A percentile compares a stretch with the other conserved stretches of the same genome.
These are phyloP conservation scores for Tenthredo livida DNA, from an alignment of 2,888 invertebrate species.

Conservation along the genomic window DNA sequence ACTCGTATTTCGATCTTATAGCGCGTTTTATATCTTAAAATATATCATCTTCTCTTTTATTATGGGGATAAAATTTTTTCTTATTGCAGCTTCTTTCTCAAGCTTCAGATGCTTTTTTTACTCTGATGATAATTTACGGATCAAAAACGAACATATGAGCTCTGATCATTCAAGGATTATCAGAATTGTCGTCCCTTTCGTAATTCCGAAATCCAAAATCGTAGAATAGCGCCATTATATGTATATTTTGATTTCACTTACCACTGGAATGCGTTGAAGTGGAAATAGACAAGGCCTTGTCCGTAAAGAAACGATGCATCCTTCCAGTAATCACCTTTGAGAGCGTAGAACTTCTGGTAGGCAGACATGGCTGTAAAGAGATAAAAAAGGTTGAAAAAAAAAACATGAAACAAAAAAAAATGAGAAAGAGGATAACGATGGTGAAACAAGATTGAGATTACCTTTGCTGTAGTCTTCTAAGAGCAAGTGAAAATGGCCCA, in stretches of 20 bases:
- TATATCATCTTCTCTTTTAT: neutral
- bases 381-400: slow-evolving; percentile 49
- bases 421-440: neutral
- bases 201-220: neutral
- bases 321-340: slow-evolving; percentile 91
- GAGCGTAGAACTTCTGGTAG: slow-evolving; percentile 94
- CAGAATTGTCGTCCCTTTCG: neutral
- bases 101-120: neutral
- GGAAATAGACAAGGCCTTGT: slow-evolving; percentile 96
- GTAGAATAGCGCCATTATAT: neutral
- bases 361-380: slow-evolving; percentile 92
- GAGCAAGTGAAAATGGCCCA: slow-evolving; percentile 96
- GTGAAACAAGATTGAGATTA: slow-evolving; percentile 75
- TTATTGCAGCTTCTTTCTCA: neutral
- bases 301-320: slow-evolving; percentile 96
- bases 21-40: neutral
- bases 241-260: slow-evolving; percentile 81
- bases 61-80: neutral
- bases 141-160: neutral
- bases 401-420: slow-evolving; percentile 17
- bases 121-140: neutral
- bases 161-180: neutral
- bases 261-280: slow-evolving; percentile 97
- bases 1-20: neutral
- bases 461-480: slow-evolving; percentile 97